Evolutionary conservation across 1,140 invertebrate species (phyloP), one percentile per base, ranked within the genome.

Genomic region (Drosophila grimshawi): DNA sequence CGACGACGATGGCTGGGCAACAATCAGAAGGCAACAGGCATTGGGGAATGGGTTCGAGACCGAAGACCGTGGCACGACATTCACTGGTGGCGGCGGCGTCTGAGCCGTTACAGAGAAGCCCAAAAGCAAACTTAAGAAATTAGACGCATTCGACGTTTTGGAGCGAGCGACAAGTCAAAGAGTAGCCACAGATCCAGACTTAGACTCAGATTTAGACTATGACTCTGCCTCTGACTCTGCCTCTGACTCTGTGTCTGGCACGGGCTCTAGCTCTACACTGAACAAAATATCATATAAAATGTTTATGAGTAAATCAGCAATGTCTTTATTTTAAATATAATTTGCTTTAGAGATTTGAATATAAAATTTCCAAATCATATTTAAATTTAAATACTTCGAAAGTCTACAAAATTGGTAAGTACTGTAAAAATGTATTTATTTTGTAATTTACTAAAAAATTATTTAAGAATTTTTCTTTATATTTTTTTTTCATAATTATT

Each of bases 131-230:
- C 71, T 65, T 71, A 80, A 89, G 75, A 89, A 89, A 89, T 89
- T 89, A 89, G 85, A 89, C 85, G 86, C 85, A 88, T 86, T 86
- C 83, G 83, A 86, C 82, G 82, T 86, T 86, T 86, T 86, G 79
- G 60, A 82, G 67, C 82, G 79, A 79, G 82, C 76, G 82, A 86
- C 83, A 89, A 89, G 85, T 89, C 85, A 90, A 89, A 89, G 81
- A 76, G 74, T 80, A 75, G 80, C 66, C 43, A 29, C 19, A 62
- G 41, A 11, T 41, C 46, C 56, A 53, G 51, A 59, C 32, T 45
- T 27, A 59, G 29, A 51, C 8, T 32, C n/a, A 61, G 65, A 35
- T 66, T 41, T 37, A 27, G 66, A 37, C 29, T 19, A 30, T 33
- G 27, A 11, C 48, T 8, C 7, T 30, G 39, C 49, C 64, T 11